These are phyloP conservation scores for Galendromus occidentalis DNA, from an alignment of 1,140 invertebrate species.

Conservation along the genomic window DNA sequence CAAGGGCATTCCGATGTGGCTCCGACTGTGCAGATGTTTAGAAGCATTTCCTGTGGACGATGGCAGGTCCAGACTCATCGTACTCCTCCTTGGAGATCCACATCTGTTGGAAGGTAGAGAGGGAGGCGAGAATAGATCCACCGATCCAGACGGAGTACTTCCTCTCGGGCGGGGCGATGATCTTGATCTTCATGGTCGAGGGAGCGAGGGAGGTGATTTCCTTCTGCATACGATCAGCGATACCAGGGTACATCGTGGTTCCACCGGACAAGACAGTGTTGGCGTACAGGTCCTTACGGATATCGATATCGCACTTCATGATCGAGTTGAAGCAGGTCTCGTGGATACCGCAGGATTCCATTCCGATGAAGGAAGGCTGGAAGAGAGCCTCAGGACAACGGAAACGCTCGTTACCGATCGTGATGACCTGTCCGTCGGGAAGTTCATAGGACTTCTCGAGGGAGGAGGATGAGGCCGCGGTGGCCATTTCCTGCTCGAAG, in stretches of 20 bases:
- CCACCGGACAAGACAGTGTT: slow-evolving; percentile 35
- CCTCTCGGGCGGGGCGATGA: slow-evolving; percentile 44
- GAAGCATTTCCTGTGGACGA: slow-evolving; percentile 31
- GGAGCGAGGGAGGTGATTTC: slow-evolving; percentile 30
- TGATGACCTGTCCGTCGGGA: slow-evolving; percentile 29
- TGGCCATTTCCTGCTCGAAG: slow-evolving; percentile 86
- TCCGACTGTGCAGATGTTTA: slow-evolving; percentile 20
- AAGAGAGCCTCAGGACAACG: slow-evolving; percentile 27
- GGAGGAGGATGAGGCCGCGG: slow-evolving; percentile 42
- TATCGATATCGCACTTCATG: slow-evolving; percentile 33
- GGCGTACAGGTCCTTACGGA: slow-evolving; percentile 31
- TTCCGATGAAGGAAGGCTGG: slow-evolving; percentile 28
- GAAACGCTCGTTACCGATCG: slow-evolving; percentile 29
- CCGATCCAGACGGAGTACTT: slow-evolving; percentile 77
- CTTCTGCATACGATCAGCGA: slow-evolving; percentile 33
- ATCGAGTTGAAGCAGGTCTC: slow-evolving; percentile 35
- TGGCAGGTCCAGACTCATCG: slow-evolving; percentile 31
- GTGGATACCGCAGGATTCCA: slow-evolving; percentile 30
- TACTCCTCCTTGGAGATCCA: slow-evolving; percentile 34
- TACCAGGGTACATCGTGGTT: slow-evolving; percentile 36
- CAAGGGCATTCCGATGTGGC: background rate
- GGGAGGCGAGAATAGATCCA: slow-evolving; percentile 34
- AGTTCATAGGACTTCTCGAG: slow-evolving; percentile 30
- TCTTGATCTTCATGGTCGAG: slow-evolving; percentile 30
- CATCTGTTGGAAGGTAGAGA: slow-evolving; percentile 38